Conservation (phyloP, 2,797 vertebrate species). For the Melanotaenia pygmaea region DNA sequence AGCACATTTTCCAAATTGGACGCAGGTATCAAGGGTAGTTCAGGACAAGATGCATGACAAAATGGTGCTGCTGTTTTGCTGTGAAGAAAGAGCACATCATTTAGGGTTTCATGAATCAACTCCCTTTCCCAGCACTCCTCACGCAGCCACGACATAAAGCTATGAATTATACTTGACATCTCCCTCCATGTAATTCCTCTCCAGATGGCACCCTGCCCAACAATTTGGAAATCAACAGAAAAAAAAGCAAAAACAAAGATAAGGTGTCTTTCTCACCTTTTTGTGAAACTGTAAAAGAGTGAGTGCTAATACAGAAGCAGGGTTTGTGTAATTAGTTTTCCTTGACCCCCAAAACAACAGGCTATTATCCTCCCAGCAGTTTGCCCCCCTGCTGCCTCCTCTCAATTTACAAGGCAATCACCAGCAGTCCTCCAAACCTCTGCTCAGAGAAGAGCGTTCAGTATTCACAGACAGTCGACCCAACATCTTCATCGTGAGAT, state of each 20-base stretch:
- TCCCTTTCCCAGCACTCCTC: slow-evolving; percentile 40
- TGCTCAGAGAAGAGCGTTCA: slow-evolving; percentile 42
- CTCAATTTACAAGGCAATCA: slow-evolving; percentile 63
- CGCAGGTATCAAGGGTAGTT: slow-evolving; percentile 4
- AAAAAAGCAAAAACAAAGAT: not conserved
- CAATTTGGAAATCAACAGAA: slow-evolving; percentile 51
- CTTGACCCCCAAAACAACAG: slow-evolving; percentile 55
- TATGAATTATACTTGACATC: slow-evolving; percentile 63
- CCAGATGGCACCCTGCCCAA: slow-evolving; percentile 58
- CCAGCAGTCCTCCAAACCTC: slow-evolving; percentile 44
- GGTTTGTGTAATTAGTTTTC: slow-evolving; percentile 59
- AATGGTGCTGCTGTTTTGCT: slow-evolving; percentile 32
- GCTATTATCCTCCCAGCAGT: slow-evolving; percentile 56
- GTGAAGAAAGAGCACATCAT: slow-evolving; percentile 37
- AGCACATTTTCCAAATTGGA: slow-evolving; percentile 15
- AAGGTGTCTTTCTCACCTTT: slow-evolving; percentile 13
- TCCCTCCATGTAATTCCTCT: slow-evolving; percentile 49
- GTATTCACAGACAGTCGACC: slow-evolving; percentile 53
- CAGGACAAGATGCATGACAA: slow-evolving; percentile 12
- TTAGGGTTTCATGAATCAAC: slow-evolving; percentile 63
- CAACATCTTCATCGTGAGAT: slow-evolving; percentile 65
- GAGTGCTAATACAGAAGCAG: slow-evolving; percentile 32
- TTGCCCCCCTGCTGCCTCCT: slow-evolving; percentile 45
- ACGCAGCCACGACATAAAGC: slow-evolving; percentile 57
- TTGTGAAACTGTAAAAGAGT: slow-evolving; percentile 40